These are phyloP conservation scores for Mastigias papua DNA, from an alignment of 30 jellyfish, hydroid and myxozoan genomes.

Conservation along the genomic window DNA sequence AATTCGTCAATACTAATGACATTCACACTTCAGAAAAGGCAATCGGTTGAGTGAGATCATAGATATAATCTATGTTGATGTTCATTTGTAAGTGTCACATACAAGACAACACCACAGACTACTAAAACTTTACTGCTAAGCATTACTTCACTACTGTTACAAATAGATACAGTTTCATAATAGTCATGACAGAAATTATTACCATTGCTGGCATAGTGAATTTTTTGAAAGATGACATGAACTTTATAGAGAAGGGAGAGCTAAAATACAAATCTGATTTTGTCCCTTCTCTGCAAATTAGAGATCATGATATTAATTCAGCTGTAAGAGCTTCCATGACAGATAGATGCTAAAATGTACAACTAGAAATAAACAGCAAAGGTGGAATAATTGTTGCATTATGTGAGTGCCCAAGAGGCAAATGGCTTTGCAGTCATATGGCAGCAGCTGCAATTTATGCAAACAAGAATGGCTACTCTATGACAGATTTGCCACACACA, in stretches of 20 bases:
- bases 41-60: too few relatives aligned
- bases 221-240: slow-evolving; percentile 7
- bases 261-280: slow-evolving; percentile 1
- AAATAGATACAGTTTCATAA: too few relatives aligned
- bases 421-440: slow-evolving; percentile 59
- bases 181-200: slow-evolving; percentile 6
- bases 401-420: slow-evolving; percentile 25
- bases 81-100: too few relatives aligned
- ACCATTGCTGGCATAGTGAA: slow-evolving; percentile 4
- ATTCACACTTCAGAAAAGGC: too few relatives aligned
- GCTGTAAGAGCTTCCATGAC: slow-evolving; percentile 38
- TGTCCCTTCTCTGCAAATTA: background rate
- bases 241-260: slow-evolving; percentile 5
- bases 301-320: background rate
- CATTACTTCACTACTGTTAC: too few relatives aligned
- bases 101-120: too few relatives aligned
- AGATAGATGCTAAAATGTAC: slow-evolving; percentile 12
- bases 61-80: too few relatives aligned
- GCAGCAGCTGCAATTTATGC: slow-evolving; percentile 42
- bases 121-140: too few relatives aligned
- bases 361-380: background rate
- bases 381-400: slow-evolving; percentile 13
- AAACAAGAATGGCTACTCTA: slow-evolving; percentile 36
- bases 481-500: slow-evolving; percentile 36
- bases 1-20: too few relatives aligned